These are phyloP conservation scores for Andrena bucephala DNA, from an alignment of 2,888 invertebrate species.

Conservation along the genomic window DNA sequence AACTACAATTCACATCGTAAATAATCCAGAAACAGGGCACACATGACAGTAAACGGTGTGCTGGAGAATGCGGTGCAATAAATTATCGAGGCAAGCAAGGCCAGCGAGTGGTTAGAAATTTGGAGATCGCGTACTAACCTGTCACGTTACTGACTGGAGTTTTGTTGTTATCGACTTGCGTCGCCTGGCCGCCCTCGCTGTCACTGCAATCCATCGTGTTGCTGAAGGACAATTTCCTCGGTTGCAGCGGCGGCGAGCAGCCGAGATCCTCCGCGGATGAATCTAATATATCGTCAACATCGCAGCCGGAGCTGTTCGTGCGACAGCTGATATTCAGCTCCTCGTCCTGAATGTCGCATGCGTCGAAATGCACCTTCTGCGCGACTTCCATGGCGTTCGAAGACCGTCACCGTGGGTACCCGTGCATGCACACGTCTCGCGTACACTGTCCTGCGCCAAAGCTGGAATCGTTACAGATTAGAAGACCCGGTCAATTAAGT, in stretches of 20 bases:
- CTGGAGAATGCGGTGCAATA: background rate
- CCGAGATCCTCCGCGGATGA: conserved; percentile 87
- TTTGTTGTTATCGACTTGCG: conserved; percentile 67
- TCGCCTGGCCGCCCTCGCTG: conserved; percentile 73
- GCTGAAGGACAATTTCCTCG: conserved; percentile 88
- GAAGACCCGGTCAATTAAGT: conserved; percentile 58
- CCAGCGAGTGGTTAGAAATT: background rate
- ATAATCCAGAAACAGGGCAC: background rate
- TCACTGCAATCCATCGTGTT: conserved; percentile 85
- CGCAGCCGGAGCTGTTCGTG: conserved; percentile 86
- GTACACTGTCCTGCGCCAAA: conserved; percentile 40
- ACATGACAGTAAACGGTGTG: background rate
- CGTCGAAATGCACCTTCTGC: conserved; percentile 82
- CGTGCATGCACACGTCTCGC: conserved; percentile 34
- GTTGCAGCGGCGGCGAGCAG: conserved; percentile 86
- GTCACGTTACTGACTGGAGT: conserved; percentile 74
- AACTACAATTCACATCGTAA: background rate
- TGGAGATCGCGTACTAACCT: conserved; percentile 73
- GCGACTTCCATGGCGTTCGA: conserved; percentile 79
- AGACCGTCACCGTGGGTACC: conserved; percentile 66
- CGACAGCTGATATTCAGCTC: conserved; percentile 87
- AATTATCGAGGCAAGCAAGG: background rate
- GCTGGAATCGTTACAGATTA: conserved; percentile 57
- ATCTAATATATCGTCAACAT: conserved; percentile 88
- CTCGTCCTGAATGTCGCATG: conserved; percentile 85